phyloP scores from a whole-genome alignment of 2,888 invertebrate genomes.

The Linyphia triangularis region DNA sequence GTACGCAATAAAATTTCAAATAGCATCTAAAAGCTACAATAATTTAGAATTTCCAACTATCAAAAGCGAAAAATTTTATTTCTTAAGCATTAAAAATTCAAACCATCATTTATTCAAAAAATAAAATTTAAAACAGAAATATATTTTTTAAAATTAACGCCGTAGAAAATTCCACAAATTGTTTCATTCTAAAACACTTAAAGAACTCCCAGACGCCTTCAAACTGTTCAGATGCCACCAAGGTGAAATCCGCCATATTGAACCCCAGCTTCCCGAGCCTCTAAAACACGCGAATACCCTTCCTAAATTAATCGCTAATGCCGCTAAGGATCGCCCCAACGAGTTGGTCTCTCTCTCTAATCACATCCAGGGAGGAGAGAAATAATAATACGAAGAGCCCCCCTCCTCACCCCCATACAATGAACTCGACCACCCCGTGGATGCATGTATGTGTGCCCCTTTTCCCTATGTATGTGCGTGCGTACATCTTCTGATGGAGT shows the following conservation, averaged over 20 bases:
- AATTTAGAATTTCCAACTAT: too few relatives aligned
- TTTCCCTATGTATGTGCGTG: too few relatives aligned
- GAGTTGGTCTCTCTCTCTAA: conserved; percentile 54
- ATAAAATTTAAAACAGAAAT: too few relatives aligned
- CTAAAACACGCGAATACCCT: conserved; percentile 58
- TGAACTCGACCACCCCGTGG: conserved; percentile 55
- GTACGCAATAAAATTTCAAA: too few relatives aligned
- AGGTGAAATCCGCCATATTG: conserved; percentile 63
- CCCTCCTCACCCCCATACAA: conserved; percentile 32
- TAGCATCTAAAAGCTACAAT: too few relatives aligned
- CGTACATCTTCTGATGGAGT: conserved; percentile 44
- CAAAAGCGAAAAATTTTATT: too few relatives aligned
- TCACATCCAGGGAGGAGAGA: conserved; percentile 49
- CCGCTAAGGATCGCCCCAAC: conserved; percentile 54
- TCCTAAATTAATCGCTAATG: conserved; percentile 68
- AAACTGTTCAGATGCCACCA: not conserved
- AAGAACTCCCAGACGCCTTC: too few relatives aligned
- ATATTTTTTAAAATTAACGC: too few relatives aligned
- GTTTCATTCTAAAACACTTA: too few relatives aligned
- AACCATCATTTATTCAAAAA: too few relatives aligned
- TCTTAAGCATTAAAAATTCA: too few relatives aligned
- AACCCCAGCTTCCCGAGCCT: conserved; percentile 13
- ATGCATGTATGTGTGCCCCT: conserved; percentile 39
- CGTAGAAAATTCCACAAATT: too few relatives aligned
- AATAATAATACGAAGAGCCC: conserved; percentile 34